Percentiles rank a stretch among this genome's conserved stretches.
Conservation (phyloP, 2,797 vertebrate species). For the Ataeniobius toweri region DNA sequence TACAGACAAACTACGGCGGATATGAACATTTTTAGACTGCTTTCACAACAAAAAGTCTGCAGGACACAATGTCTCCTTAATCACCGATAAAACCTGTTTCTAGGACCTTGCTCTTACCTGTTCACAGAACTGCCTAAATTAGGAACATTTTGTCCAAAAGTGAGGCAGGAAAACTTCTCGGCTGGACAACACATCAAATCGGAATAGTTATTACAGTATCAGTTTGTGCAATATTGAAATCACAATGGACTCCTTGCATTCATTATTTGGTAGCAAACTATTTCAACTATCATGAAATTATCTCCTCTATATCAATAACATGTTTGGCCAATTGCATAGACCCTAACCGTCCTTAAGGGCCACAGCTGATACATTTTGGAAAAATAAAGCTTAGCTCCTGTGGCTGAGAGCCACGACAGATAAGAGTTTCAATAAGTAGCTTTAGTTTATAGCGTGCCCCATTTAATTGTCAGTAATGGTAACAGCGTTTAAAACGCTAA, state of each 20-base stretch:
- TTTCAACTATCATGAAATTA: not conserved
- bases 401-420: not conserved
- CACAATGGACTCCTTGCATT: not conserved
- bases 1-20: conserved; percentile 10
- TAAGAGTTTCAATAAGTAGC: no score
- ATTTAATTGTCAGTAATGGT: no score
- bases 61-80: no score
- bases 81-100: not conserved
- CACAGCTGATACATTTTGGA: not conserved
- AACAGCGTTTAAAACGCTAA: no score
- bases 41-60: not conserved
- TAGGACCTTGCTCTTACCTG: not conserved
- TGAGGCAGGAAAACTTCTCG: not conserved
- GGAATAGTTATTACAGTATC: no score
- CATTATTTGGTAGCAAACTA: not conserved
- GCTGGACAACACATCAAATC: no score
- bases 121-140: not conserved
- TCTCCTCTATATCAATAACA: not conserved
- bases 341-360: not conserved
- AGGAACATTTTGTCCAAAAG: not conserved
- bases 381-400: no score
- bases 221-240: not conserved
- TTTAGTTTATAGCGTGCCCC: no score
- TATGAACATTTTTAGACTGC: conserved; percentile 9
- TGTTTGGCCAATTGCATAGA: not conserved